A percentile compares a stretch with the other conserved stretches of the same genome.
phyloP scores from a whole-genome alignment of 1,140 invertebrate genomes.

The Caerostris extrusa region DNA sequence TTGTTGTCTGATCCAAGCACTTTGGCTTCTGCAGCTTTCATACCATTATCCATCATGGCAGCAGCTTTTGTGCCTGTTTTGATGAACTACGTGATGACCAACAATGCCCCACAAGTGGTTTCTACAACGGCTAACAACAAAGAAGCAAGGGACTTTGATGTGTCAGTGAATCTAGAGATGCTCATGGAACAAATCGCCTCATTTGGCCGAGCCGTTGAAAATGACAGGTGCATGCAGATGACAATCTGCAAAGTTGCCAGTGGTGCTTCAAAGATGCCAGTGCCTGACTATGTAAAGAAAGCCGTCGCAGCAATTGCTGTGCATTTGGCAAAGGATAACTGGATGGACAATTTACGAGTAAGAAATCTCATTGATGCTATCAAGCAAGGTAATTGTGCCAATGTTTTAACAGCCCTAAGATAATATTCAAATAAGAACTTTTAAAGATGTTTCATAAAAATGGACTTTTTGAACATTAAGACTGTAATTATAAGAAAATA shows the following conservation, averaged over 20 bases:
- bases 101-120: neutral
- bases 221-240: constrained; percentile 41
- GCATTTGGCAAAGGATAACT: constrained; percentile 37
- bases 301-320: neutral
- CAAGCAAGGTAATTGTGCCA: constrained; percentile 54
- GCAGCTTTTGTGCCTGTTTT: constrained; percentile 39
- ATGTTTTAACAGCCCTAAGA: neutral
- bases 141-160: constrained; percentile 29
- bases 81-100: constrained; percentile 60
- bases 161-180: neutral
- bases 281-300: constrained; percentile 23
- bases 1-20: constrained; percentile 46
- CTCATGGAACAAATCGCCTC: constrained; percentile 17
- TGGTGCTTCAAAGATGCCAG: neutral
- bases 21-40: constrained; percentile 1
- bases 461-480: too few relatives aligned
- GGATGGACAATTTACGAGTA: neutral
- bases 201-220: constrained; percentile 17
- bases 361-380: constrained; percentile 5
- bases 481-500: too few relatives aligned
- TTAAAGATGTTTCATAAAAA: too few relatives aligned
- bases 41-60: constrained; percentile 23
- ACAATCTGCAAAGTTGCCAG: constrained; percentile 38
- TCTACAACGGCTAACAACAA: constrained; percentile 46
- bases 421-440: neutral